Evolutionary conservation across 1,140 invertebrate species (phyloP), one percentile per base, ranked within the genome.

Genomic region (Andrena cerasifolii): DNA sequence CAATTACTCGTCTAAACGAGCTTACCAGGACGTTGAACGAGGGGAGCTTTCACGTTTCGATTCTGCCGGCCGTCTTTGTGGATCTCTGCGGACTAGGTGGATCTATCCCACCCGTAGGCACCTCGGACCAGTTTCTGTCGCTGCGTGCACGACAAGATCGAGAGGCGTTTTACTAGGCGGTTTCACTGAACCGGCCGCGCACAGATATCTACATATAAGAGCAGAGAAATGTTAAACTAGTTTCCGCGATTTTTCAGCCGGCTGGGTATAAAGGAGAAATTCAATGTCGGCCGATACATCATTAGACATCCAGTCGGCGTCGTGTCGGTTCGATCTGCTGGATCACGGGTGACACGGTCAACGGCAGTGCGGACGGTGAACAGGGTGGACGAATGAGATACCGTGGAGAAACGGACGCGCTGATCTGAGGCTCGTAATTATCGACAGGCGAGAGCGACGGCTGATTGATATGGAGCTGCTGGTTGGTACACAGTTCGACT

Each of bases 231-330:
- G 89, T 89, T 86, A 91, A 92, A 93, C 92, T 91, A 92, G 91
- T 93, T 93, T 88, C 78, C 78, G 79, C 73, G 67, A 92, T 92
- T 91, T 91, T 92, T 91, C 90, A 86, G 56, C 56, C 66, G 62
- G 49, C 63, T 53, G 63, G 87, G 87, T 92, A 93, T 93, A 93
- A 93, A 92, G 89, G 90, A 91, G 91, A 92, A 90, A 92, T 92
- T 91, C 90, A 89, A 88, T 91, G 86, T 90, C 86, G 78, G 65
- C 65, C 74, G 88, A 89, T 89, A 79, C 87, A 87, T 91, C 91
- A 92, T 90, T 92, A 87, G 66, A 81, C 53, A 65, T 84, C 66
- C 78, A 77, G 88, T 82, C 81, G 77, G 83, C 62, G 78, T 51
- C 62, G 78, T 51, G 53, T 78, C 70, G 87, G 31, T 79, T 80